A percentile compares a stretch with the other conserved stretches of the same genome.
phyloP scores from a whole-genome alignment of 2,113 vertebrate genomes.

The Pangasianodon hypophthalmus region DNA sequence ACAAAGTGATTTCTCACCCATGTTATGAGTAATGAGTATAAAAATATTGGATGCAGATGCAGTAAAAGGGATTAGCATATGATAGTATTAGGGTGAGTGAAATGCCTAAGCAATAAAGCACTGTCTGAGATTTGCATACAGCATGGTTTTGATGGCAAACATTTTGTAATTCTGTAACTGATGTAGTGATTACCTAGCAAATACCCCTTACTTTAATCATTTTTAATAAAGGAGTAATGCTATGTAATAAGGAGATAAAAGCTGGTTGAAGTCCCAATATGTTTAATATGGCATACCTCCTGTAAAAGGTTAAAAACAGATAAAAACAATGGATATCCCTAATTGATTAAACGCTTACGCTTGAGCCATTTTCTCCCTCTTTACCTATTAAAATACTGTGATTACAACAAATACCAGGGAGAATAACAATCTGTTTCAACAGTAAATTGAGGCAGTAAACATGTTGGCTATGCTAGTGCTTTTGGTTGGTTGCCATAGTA shows the following conservation, averaged over 20 bases:
- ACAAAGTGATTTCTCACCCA: too few species aligned
- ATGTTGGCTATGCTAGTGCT: neutral
- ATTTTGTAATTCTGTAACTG: neutral
- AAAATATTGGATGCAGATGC: neutral
- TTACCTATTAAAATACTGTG: neutral
- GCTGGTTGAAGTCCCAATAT: neutral
- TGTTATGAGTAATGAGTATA: too few species aligned
- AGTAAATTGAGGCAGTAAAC: constrained; percentile 2
- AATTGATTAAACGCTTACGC: neutral
- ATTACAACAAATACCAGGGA: neutral
- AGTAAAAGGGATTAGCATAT: neutral
- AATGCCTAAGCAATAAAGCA: neutral
- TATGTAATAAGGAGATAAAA: neutral
- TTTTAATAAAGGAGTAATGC: neutral
- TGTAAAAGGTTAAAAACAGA: neutral
- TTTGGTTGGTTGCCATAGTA: constrained; percentile 19
- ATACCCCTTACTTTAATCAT: neutral
- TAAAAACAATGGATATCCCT: neutral
- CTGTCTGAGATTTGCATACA: neutral
- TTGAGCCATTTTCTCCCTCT: neutral
- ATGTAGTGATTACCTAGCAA: neutral
- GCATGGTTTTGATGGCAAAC: neutral
- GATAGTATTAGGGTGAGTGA: neutral
- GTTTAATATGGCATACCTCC: neutral
- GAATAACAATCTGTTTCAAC: neutral